A percentile compares a stretch with the other conserved stretches of the same genome.
Evolutionary conservation across 2,113 vertebrate species (phyloP).

Genomic region (Struthidea cinerea): DNA sequence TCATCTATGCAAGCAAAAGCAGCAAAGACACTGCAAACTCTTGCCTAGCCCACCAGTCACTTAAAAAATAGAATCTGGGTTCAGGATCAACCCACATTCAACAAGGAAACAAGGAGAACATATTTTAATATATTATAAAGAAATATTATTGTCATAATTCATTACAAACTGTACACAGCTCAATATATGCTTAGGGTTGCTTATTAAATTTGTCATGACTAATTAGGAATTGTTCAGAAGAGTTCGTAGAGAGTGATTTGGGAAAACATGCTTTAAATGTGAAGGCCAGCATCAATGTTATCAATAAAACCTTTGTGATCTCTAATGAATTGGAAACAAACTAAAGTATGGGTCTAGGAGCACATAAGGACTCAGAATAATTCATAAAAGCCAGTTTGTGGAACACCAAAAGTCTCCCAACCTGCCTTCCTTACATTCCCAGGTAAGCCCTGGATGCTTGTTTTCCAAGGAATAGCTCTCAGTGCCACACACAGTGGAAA

Average conservation of each 20-base stretch:
- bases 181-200: not conserved
- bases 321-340: not conserved
- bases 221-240: not conserved
- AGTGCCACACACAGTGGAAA: not conserved
- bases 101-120: not conserved
- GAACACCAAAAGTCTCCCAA: not conserved
- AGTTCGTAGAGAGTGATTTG: not conserved
- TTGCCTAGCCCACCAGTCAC: not conserved
- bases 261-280: not conserved
- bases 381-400: not conserved
- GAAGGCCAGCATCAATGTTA: not conserved
- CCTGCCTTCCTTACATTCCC: not conserved
- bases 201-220: not conserved
- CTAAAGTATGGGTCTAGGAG: not conserved
- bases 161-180: not conserved
- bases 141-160: not conserved
- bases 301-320: not conserved
- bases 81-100: not conserved
- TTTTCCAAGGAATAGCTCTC: not conserved
- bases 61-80: not conserved
- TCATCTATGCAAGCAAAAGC: not conserved
- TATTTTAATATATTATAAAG: not conserved
- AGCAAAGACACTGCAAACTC: not conserved
- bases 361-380: not conserved
- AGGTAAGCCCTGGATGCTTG: not conserved